Base-by-base conservation (phyloP, 2,797 vertebrate genomes). In the Atherinosoma microstoma region DNA sequence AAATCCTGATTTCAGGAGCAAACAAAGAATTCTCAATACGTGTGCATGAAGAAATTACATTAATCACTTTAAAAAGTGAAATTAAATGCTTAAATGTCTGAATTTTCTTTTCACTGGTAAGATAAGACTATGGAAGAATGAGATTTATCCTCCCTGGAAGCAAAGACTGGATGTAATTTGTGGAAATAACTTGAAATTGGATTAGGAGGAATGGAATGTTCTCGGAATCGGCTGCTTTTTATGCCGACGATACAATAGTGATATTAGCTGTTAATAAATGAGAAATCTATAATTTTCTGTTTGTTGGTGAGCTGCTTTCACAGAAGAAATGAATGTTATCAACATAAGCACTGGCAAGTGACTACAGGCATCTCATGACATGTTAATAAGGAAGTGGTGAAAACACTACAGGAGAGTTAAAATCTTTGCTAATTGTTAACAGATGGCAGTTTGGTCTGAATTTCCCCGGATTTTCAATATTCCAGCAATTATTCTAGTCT, bases 171-270 rank as follows among this genome's bases (percentile, higher is more conserved):
- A 47, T 47, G 16, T 11, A 32, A 45, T 63, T 63, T 47, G 40
- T 47, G 18, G 24, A 47, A 40, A 63, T 30, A 60, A 36, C 24
- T 60, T 22, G 3, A 15, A 60, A 60, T 60, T 15, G 4, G 58
- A 60, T 40, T 16, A 60, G 58, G 6, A 38, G 29, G 61, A 63
- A 32, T 47, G 18, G 27, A 51, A 51, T 51, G 62, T 64, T 51
- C 62, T 51, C n/a, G 8, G 49, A 53, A 53, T 53, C 49, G 9
- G 22, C 49, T 45, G 38, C 18, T 18, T 32, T 27, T 30, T 30
- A 34, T 51, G 35, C 58, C 6, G 36, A 38, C 15, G 15, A 62
- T 30, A 62, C 20, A 62, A 62, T 9, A 18, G 24, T 47, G 10
- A 45, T 62, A 45, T 62, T 29, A 62, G 60, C 15, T 53, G n/a